A percentile compares a stretch with the other conserved stretches of the same genome.
phyloP scores from a whole-genome alignment of 2,113 vertebrate genomes.

The Tympanuchus pallidicinctus region DNA sequence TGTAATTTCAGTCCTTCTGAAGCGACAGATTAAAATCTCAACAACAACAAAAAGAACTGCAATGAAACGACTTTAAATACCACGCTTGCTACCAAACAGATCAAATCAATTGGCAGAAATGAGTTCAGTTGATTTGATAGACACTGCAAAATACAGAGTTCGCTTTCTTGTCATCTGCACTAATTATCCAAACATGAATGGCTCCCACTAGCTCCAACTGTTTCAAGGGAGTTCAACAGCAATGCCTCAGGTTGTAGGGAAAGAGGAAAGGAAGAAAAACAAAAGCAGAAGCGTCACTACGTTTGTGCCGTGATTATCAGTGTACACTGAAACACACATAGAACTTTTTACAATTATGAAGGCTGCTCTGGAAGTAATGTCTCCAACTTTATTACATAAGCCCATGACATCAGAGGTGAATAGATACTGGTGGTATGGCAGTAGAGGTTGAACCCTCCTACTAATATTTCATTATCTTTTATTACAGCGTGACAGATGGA shows the following conservation, averaged over 20 bases:
- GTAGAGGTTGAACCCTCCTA: too few species aligned
- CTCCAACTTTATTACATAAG: too few species aligned
- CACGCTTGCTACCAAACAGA: background rate
- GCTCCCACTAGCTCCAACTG: background rate
- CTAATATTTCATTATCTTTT: too few species aligned
- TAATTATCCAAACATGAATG: background rate
- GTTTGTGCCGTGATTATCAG: rapidly evolving
- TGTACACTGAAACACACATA: background rate
- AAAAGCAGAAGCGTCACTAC: background rate
- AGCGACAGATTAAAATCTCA: constrained; percentile 3
- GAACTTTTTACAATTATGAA: background rate
- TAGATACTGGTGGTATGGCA: too few species aligned
- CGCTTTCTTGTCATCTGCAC: background rate
- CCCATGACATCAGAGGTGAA: too few species aligned
- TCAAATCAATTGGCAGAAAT: background rate
- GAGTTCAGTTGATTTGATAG: background rate
- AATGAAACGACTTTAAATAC: constrained; percentile 6
- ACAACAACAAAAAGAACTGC: background rate
- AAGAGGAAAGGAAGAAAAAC: background rate
- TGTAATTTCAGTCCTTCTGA: constrained; percentile 66
- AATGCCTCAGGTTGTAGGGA: background rate
- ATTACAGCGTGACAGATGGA: too few species aligned
- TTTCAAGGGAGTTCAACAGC: background rate
- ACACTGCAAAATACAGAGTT: background rate
- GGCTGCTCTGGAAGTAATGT: too few species aligned